Conservation (phyloP, 1,140 invertebrate genomes). For the Stenopsyche tienmushanensis region DNA sequence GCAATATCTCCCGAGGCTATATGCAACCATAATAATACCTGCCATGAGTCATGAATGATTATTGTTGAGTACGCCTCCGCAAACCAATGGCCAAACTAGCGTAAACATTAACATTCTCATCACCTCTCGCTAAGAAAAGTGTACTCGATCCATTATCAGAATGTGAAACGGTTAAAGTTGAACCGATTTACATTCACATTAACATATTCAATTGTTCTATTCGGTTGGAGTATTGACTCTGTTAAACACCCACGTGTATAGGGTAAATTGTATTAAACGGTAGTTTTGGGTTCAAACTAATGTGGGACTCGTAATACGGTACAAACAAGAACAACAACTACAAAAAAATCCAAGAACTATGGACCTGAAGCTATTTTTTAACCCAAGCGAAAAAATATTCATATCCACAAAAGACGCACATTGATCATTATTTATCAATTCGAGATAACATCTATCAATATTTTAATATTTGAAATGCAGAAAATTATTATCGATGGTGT, state of each 20-base stretch:
- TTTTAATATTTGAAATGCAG: too few relatives aligned
- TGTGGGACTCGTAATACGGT: too few relatives aligned
- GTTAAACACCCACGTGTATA: background rate
- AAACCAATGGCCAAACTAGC: background rate
- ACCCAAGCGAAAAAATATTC: too few relatives aligned
- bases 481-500: background rate
- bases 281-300: background rate
- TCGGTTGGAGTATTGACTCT: background rate
- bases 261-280: background rate
- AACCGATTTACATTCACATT: constrained; percentile 1
- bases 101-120: background rate
- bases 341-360: too few relatives aligned
- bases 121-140: background rate
- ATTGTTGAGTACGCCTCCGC: background rate
- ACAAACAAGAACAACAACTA: too few relatives aligned
- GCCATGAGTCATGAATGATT: too few relatives aligned
- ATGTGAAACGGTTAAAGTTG: background rate
- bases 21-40: too few relatives aligned
- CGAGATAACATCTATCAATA: too few relatives aligned
- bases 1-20: too few relatives aligned
- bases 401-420: too few relatives aligned
- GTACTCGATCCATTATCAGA: background rate
- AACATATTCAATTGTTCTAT: background rate
- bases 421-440: too few relatives aligned
- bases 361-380: too few relatives aligned